These are phyloP conservation scores for Austrolebias charrua DNA, from an alignment of 2,797 vertebrate species.

Conservation along the genomic window DNA sequence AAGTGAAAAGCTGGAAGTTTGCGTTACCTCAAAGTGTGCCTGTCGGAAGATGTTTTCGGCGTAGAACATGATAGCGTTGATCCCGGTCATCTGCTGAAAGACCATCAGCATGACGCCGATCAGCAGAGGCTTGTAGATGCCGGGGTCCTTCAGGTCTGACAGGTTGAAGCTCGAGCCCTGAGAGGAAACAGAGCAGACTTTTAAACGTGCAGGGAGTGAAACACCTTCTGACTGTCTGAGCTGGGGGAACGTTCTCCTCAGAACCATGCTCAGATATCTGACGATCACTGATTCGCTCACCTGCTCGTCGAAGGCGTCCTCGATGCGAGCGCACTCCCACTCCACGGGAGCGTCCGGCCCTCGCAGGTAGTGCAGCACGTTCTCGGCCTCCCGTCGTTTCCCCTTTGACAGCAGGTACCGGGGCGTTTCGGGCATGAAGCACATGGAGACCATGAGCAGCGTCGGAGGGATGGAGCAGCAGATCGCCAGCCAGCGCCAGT, in stretches of 20 bases:
- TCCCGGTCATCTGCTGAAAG: conserved; percentile 91
- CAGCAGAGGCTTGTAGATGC: conserved; percentile 87
- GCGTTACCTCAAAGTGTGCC: conserved; percentile 84
- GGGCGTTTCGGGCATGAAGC: conserved; percentile 92
- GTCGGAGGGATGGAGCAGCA: conserved; percentile 83
- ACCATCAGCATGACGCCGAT: conserved; percentile 87
- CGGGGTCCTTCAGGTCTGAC: conserved; percentile 80
- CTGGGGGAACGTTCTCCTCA: not conserved
- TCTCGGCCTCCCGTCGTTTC: conserved; percentile 80
- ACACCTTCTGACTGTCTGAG: not conserved
- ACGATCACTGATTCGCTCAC: conserved; percentile 37
- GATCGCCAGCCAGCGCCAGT: conserved; percentile 93
- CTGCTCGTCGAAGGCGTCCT: conserved; percentile 74
- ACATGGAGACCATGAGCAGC: conserved; percentile 86
- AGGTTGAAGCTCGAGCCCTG: conserved; percentile 75
- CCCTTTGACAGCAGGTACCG: conserved; percentile 85
- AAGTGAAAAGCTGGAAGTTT: not conserved
- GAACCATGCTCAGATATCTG: no score
- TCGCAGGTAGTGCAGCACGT: conserved; percentile 84
- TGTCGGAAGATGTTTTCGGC: conserved; percentile 89
- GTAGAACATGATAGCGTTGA: conserved; percentile 97
- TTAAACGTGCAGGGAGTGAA: not conserved
- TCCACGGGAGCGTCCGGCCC: conserved; percentile 80
- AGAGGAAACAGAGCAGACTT: not conserved
- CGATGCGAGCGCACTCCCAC: conserved; percentile 84